These are phyloP conservation scores for Brassicogethes aeneus DNA, from an alignment of 2,888 invertebrate genomes.

Conservation along the genomic window DNA sequence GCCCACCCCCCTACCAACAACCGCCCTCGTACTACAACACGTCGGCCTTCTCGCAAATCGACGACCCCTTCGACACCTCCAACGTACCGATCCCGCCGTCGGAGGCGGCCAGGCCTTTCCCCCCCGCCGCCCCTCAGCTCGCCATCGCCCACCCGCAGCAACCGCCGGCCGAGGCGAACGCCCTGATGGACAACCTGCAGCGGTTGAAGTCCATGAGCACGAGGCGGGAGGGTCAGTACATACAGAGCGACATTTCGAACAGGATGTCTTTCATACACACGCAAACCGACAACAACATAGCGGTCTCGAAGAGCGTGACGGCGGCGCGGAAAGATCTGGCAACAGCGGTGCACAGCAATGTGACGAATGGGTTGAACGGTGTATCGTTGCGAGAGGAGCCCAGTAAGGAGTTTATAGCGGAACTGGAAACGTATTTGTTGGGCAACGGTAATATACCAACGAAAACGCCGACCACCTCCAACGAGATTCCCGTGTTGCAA, in stretches of 20 bases:
- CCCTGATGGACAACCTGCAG: conserved; percentile 14
- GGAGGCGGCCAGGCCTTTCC: too few species aligned
- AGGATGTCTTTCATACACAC: conserved; percentile 19
- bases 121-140: conserved; percentile 2
- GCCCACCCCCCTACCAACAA: conserved; percentile 46
- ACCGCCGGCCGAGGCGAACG: conserved; percentile 6
- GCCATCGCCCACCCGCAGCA: conserved; percentile 3
- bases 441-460: conserved; percentile 16
- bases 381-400: conserved; percentile 34
- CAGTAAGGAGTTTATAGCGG: conserved; percentile 49
- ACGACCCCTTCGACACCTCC: conserved; percentile 63
- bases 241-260: conserved; percentile 25
- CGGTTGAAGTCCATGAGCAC: conserved; percentile 13
- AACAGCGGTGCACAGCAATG: conserved; percentile 7
- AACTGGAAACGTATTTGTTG: conserved; percentile 53
- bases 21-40: conserved; percentile 50
- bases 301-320: conserved; percentile 18
- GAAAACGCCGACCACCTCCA: conserved; percentile 4
- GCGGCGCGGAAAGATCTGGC: conserved; percentile 15
- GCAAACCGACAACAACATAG: conserved; percentile 16
- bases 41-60: conserved; percentile 24
- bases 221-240: conserved; percentile 8
- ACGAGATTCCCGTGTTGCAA: conserved; percentile 39
- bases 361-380: conserved; percentile 11
- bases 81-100: conserved; percentile 4